Base-by-base conservation (phyloP, 2,888 invertebrate genomes). In the Volucella bombylans region DNA sequence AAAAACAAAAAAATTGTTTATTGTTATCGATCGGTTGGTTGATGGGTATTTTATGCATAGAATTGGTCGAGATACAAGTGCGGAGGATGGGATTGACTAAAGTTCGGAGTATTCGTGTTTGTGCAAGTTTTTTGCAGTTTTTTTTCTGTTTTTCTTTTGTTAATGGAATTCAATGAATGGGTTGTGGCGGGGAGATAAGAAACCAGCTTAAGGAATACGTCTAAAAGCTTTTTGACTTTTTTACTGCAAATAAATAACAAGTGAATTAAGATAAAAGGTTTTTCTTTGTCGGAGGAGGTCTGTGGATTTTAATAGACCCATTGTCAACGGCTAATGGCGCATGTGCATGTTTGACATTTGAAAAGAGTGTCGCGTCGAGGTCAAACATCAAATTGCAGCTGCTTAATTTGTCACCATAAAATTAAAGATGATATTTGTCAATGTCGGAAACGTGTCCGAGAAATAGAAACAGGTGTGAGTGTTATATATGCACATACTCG, bases 141-240 rank as follows among this genome's bases (percentile, higher is more conserved):
- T 64, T 57, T 55, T 59, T n/a, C n/a, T 52, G 43, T 52, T 23
- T 43, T 54, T n/a, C n/a, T n/a, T 41, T 45, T 14, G 12, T 69
- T 78, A 74, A 83, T 79, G 74, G 74, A 71, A 71, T 76, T 65
- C 65, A 74, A 18, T 69, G 64, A 74, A 74, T 74, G 69, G 79
- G 57, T 47, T 74, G 41, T 10, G 0, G 15, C 11, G 23, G 31
- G 55, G 39, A 68, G 74, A 83, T 83, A 83, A 83, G 74, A 74
- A 54, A 83, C 69, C 54, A 12, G 73, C 39, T 59, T 59, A 47
- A 50, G n/a, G 57, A 45, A 49, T 47, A 55, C 55, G 55, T 55
- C 50, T 83, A 67, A 83, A 83, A 83, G 83, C 83, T 80, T 83
- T 83, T 80, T 47, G 69, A 64, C 64, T 62, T 68, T 49, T 74